These are phyloP conservation scores for Pygocentrus nattereri DNA, from an alignment of 2,797 vertebrate genomes.

Conservation along the genomic window DNA sequence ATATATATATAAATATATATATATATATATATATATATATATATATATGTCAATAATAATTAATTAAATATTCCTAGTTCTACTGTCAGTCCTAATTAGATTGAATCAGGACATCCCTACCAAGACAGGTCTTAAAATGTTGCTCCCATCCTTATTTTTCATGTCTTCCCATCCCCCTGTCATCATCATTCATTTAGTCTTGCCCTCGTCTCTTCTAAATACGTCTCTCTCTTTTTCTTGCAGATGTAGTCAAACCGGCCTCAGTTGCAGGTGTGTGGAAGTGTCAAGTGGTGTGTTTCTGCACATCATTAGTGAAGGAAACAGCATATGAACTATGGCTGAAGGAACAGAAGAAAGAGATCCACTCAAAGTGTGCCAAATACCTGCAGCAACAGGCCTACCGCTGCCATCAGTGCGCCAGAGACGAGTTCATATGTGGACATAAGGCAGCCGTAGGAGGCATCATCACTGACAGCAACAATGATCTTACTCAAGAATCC, in stretches of 20 bases:
- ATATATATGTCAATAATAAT: too few species aligned
- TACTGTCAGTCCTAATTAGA: too few species aligned
- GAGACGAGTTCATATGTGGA: not conserved
- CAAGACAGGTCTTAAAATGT: too few species aligned
- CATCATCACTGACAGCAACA: not conserved
- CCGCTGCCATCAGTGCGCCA: conserved; percentile 31
- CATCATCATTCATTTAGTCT: not conserved
- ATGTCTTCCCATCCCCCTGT: too few species aligned
- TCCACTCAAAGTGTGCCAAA: conserved; percentile 43
- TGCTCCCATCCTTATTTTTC: too few species aligned
- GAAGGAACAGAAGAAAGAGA: conserved; percentile 44
- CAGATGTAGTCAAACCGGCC: not conserved
- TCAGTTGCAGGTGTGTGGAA: conserved; percentile 24
- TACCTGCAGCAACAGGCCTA: conserved; percentile 32
- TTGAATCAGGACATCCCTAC: too few species aligned
- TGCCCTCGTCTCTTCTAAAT: not conserved
- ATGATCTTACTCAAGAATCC: not conserved
- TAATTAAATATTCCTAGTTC: too few species aligned
- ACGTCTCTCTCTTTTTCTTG: not conserved
- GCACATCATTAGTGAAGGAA: conserved; percentile 47
- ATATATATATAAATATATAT: too few species aligned
- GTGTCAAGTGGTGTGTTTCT: conserved; percentile 55
- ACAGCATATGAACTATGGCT: conserved; percentile 52
- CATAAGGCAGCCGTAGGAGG: not conserved
- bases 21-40: too few species aligned